Conservation (phyloP, 2,888 invertebrate species). For the Lithophane leautieri region DNA sequence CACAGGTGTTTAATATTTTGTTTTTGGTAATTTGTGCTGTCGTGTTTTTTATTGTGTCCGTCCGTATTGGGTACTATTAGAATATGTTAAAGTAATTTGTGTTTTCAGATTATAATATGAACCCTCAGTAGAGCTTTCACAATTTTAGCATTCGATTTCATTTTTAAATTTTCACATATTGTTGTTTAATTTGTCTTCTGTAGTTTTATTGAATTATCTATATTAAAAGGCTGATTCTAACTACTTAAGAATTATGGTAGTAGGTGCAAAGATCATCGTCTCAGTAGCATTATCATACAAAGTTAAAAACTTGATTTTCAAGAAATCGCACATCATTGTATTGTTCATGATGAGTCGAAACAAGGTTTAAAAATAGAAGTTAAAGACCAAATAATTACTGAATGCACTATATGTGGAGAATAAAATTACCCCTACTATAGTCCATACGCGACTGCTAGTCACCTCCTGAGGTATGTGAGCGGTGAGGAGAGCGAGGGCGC, state of each 20-base stretch:
- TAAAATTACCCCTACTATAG: background rate
- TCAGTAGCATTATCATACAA: background rate
- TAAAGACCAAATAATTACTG: background rate
- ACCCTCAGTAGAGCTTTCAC: background rate
- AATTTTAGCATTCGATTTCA: background rate
- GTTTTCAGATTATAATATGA: background rate
- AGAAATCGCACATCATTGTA: background rate
- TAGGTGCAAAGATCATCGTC: background rate
- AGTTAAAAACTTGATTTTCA: background rate
- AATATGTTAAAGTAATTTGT: background rate
- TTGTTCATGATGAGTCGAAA: background rate
- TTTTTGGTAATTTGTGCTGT: constrained; percentile 11
- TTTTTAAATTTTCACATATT: background rate
- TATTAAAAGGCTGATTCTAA: background rate
- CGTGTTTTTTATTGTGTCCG: constrained; percentile 14
- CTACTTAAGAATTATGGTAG: background rate
- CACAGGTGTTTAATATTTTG: constrained; percentile 10
- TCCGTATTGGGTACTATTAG: constrained; percentile 28
- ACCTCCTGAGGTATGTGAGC: too few relatives aligned
- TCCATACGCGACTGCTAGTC: too few relatives aligned
- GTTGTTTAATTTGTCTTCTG: background rate
- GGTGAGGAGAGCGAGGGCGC: too few relatives aligned
- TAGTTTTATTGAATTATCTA: background rate
- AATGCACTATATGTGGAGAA: background rate
- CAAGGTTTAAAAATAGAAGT: background rate